Conservation (phyloP, 2,113 vertebrate genomes). For the Sprattus sprattus region DNA sequence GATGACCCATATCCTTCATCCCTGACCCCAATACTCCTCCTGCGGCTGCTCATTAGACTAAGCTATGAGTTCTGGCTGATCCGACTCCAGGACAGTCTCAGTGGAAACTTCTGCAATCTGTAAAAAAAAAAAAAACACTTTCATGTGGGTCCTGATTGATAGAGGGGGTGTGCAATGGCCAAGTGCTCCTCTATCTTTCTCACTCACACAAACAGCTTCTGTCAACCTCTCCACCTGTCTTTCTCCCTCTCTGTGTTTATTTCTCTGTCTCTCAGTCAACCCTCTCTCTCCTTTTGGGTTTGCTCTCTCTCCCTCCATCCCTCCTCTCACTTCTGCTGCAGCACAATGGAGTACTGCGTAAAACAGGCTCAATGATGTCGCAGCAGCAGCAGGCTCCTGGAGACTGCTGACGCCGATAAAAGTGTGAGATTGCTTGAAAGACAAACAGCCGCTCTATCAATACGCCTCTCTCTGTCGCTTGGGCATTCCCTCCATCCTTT, state of each 20-base stretch:
- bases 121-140: neutral
- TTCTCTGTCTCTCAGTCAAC: neutral
- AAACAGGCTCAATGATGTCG: neutral
- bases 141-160: neutral
- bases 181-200: neutral
- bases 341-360: neutral
- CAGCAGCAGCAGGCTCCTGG: neutral
- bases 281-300: too few relatives aligned
- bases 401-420: constrained; percentile 29
- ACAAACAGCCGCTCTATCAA: constrained; percentile 5
- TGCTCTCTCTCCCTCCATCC: neutral
- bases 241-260: neutral
- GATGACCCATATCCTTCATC: constrained; percentile 32
- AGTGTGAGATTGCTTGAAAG: constrained; percentile 17
- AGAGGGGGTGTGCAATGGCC: neutral
- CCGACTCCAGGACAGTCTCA: neutral
- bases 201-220: neutral
- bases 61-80: neutral
- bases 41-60: neutral
- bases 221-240: neutral
- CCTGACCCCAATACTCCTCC: constrained; percentile 25
- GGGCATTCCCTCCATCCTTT: too few relatives aligned
- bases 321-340: neutral
- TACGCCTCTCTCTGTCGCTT: neutral
- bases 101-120: constrained; percentile 4